Evolutionary conservation across 2,797 vertebrate species (phyloP).

Genomic region (Lepus oiostolus): DNA sequence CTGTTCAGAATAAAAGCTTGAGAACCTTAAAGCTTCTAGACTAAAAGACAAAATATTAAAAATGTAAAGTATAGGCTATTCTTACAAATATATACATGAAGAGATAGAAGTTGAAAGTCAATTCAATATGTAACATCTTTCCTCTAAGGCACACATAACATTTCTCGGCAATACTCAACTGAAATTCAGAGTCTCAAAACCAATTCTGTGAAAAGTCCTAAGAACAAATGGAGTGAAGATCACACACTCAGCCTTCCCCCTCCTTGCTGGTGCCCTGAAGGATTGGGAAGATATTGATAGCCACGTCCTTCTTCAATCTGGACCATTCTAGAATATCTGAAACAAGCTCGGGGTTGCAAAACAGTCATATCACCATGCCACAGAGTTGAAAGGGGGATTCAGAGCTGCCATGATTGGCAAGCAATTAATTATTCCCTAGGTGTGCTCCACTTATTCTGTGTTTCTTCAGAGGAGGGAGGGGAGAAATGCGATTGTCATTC

Average conservation of each 20-base stretch:
- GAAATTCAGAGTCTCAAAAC: constrained; percentile 37
- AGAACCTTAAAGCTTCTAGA: neutral
- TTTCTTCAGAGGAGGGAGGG: constrained; percentile 12
- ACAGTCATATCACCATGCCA: neutral
- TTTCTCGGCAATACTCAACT: neutral
- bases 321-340: neutral
- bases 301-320: neutral
- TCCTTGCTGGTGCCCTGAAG: neutral
- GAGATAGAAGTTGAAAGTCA: neutral
- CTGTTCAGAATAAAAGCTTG: constrained; percentile 18
- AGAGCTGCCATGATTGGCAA: neutral
- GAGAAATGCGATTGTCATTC: neutral
- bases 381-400: neutral
- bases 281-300: neutral
- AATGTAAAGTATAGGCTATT: neutral
- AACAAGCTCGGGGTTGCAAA: neutral
- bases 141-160: neutral
- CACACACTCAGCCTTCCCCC: neutral
- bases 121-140: neutral
- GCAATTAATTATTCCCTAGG: neutral
- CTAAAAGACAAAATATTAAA: constrained; percentile 44
- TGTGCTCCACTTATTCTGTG: neutral
- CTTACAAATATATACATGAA: neutral
- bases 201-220: neutral
- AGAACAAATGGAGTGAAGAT: neutral